A percentile compares a stretch with the other conserved stretches of the same genome.
phyloP scores from a whole-genome alignment of 2,113 vertebrate species.

The Sterrhoptilus dennistouni region DNA sequence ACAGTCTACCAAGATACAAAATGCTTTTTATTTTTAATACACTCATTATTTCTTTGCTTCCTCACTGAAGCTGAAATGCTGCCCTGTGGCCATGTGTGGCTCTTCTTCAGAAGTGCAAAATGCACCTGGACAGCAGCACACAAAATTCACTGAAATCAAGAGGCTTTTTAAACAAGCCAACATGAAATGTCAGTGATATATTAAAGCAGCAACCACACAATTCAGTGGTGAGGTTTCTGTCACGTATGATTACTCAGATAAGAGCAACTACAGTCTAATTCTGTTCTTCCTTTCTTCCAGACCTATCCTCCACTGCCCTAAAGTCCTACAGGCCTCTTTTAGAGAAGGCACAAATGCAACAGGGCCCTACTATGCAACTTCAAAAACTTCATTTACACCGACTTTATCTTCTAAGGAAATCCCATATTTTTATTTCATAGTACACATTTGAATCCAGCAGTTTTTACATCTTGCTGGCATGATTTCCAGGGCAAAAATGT shows the following conservation, averaged over 20 bases:
- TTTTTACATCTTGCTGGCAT: background rate
- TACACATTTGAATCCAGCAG: background rate
- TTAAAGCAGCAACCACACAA: background rate
- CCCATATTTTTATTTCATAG: background rate
- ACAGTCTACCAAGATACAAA: background rate
- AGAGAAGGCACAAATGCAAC: background rate
- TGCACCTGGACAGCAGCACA: background rate
- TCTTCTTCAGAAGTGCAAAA: background rate
- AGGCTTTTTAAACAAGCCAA: background rate
- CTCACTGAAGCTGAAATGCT: background rate
- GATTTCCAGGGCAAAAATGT: background rate
- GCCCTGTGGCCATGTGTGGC: accelerated
- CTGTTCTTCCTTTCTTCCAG: background rate
- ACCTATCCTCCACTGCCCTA: background rate
- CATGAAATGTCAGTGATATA: background rate
- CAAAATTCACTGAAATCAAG: background rate
- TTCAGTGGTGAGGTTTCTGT: background rate
- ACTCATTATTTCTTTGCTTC: background rate
- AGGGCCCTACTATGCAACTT: background rate
- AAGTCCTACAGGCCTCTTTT: background rate
- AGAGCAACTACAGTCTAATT: background rate
- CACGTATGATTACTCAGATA: background rate
- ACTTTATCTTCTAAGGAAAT: background rate
- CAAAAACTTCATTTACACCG: background rate
- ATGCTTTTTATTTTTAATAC: background rate